phyloP scores from a whole-genome alignment of 2,113 vertebrate species.

The Chloropsis hardwickii region DNA sequence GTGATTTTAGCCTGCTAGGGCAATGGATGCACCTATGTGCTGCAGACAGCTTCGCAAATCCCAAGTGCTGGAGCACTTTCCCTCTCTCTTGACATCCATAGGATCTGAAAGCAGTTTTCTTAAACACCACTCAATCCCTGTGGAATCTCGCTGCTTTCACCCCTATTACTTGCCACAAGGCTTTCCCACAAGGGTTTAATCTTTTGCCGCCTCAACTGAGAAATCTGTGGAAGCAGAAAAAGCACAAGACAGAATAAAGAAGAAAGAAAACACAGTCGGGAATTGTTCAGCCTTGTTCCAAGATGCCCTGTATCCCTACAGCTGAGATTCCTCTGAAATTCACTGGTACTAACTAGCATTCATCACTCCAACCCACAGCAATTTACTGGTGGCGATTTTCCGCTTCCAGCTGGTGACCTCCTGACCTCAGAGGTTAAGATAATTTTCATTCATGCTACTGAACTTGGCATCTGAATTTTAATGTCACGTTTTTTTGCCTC shows the following conservation, averaged over 20 bases:
- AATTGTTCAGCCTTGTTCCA: slow-evolving; percentile 34
- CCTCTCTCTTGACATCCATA: background rate
- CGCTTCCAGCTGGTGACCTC: slow-evolving; percentile 66
- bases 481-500: slow-evolving; percentile 22
- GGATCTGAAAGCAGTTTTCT: slow-evolving; percentile 1
- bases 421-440: slow-evolving; percentile 60
- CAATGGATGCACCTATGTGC: background rate
- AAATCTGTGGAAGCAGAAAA: slow-evolving; percentile 45
- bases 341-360: slow-evolving; percentile 64
- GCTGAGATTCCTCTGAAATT: slow-evolving; percentile 66
- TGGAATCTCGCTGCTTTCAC: background rate
- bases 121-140: background rate
- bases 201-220: slow-evolving; percentile 27
- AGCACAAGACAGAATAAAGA: background rate
- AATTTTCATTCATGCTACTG: slow-evolving; percentile 68
- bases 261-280: background rate
- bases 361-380: slow-evolving; percentile 56
- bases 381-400: slow-evolving; percentile 69
- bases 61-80: background rate
- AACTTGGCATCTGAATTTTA: slow-evolving; percentile 67
- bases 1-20: background rate
- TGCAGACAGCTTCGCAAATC: background rate
- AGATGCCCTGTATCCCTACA: slow-evolving; percentile 20
- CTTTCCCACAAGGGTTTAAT: slow-evolving; percentile 41
- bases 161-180: background rate